Percentiles rank a stretch among this genome's conserved stretches.
Conservation (phyloP, 92 coral and sea anemone species). For the Paragorgia papillata region DNA sequence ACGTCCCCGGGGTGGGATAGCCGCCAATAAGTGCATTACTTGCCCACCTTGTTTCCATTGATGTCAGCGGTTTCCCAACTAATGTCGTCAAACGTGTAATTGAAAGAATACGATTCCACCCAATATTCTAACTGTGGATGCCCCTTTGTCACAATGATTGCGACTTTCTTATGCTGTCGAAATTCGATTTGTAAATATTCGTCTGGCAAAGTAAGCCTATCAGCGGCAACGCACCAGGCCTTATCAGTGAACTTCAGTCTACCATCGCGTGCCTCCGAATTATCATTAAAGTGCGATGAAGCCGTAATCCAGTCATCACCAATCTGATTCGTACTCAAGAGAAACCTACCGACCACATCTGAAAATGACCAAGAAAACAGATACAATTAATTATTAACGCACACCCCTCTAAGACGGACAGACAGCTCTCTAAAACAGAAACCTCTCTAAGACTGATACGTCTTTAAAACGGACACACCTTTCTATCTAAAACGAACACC, state of each 20-base stretch:
- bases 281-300: not conserved
- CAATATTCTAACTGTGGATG: not conserved
- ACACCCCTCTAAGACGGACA: too few relatives aligned
- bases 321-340: not conserved
- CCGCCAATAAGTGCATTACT: too few relatives aligned
- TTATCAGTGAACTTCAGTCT: not conserved
- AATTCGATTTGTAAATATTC: not conserved
- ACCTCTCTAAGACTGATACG: too few relatives aligned
- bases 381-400: too few relatives aligned
- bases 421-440: too few relatives aligned
- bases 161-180: not conserved
- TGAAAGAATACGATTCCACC: not conserved
- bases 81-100: not conserved
- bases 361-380: not conserved
- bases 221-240: not conserved
- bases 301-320: not conserved
- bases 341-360: not conserved
- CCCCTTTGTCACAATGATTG: not conserved
- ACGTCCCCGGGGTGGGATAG: too few relatives aligned
- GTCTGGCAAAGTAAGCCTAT: not conserved
- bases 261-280: not conserved
- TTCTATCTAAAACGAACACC: too few relatives aligned
- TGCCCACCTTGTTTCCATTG: not conserved
- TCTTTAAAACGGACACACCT: too few relatives aligned
- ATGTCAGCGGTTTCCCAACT: not conserved